Percentiles rank a stretch among this genome's conserved stretches.
Evolutionary conservation across 1,140 invertebrate genomes (phyloP).

Genomic region (Zaprionus vittiger): DNA sequence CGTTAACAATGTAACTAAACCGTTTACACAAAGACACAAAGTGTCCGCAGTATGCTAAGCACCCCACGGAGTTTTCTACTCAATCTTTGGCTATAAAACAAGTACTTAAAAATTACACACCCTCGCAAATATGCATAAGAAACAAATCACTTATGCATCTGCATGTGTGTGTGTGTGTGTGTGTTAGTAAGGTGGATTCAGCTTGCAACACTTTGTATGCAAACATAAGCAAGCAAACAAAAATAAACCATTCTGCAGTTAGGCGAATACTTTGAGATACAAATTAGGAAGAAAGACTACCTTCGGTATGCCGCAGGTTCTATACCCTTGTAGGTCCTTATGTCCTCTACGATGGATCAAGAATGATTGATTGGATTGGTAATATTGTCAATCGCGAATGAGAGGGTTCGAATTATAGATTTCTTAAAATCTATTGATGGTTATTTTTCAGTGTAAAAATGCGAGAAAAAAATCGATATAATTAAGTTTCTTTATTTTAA

Average conservation of each 20-base stretch:
- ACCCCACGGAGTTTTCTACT: background rate
- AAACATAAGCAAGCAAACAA: background rate
- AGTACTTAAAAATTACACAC: conserved; percentile 6
- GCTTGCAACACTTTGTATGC: conserved; percentile 29
- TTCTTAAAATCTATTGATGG: too few relatives aligned
- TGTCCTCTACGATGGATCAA: too few relatives aligned
- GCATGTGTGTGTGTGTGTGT: background rate
- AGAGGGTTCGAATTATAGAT: too few relatives aligned
- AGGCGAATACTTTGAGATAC: background rate
- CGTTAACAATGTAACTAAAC: conserved; percentile 5
- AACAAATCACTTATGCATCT: background rate
- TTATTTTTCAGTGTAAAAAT: too few relatives aligned
- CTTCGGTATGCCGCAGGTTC: too few relatives aligned
- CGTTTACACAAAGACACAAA: conserved; percentile 4
- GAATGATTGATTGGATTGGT: too few relatives aligned
- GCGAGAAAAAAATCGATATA: too few relatives aligned
- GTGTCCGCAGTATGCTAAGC: background rate
- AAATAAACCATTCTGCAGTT: conserved; percentile 13
- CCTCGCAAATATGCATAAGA: background rate
- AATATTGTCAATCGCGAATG: too few relatives aligned
- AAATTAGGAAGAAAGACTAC: background rate
- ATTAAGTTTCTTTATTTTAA: too few relatives aligned
- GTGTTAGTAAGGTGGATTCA: conserved; percentile 12
- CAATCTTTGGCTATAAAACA: conserved; percentile 18
- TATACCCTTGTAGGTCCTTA: too few relatives aligned